Evolutionary conservation across 2,797 vertebrate genomes (phyloP).

Genomic region (Diplodus sargus): DNA sequence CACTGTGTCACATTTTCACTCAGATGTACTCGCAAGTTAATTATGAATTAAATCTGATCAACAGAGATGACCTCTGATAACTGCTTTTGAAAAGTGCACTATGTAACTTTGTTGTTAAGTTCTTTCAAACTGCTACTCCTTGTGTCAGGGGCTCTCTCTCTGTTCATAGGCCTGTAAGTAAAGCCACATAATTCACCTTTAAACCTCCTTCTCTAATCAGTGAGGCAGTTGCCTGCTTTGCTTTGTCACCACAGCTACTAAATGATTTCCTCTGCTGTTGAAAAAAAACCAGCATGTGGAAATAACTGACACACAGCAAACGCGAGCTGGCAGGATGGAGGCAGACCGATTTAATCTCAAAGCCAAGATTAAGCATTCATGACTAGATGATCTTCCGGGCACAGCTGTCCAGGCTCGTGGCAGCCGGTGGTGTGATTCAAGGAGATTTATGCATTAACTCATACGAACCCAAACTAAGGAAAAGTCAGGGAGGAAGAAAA

Average conservation of each 20-base stretch:
- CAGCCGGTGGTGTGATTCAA: conserved; percentile 47
- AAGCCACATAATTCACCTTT: no score
- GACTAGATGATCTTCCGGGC: conserved; percentile 67
- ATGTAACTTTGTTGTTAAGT: no score
- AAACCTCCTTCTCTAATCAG: background rate
- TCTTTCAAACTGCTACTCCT: no score
- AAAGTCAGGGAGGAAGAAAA: conserved; percentile 20
- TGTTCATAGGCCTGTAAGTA: no score
- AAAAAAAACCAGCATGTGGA: conserved; percentile 47
- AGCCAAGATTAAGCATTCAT: conserved; percentile 74
- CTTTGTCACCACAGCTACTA: conserved; percentile 21
- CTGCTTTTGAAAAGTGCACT: no score
- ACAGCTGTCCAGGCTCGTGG: conserved; percentile 67
- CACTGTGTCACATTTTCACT: background rate
- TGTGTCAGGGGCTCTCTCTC: no score
- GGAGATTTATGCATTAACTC: conserved; percentile 56
- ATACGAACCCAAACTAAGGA: conserved; percentile 29
- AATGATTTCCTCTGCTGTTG: conserved; percentile 29
- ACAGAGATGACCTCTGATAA: background rate
- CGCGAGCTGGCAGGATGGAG: conserved; percentile 47
- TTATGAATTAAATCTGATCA: background rate
- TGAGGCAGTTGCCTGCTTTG: background rate
- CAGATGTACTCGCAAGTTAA: background rate
- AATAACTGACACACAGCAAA: conserved; percentile 41
- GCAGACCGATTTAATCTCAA: conserved; percentile 69